Percentiles rank a stretch among this genome's conserved stretches.
Conservation (phyloP, 2,888 invertebrate genomes). For the Scaptomyza flava region DNA sequence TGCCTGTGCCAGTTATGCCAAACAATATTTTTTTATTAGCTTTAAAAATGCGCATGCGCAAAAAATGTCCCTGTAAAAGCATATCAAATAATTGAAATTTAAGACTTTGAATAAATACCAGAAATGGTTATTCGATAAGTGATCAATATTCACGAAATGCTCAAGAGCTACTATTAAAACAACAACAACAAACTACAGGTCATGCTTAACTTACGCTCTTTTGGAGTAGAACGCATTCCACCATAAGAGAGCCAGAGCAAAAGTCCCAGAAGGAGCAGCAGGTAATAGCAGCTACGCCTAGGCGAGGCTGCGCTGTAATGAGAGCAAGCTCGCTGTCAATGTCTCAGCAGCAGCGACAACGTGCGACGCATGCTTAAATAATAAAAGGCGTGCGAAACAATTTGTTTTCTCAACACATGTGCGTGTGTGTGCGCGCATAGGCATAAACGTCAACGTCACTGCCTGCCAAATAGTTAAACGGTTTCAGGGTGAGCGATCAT, state of each 20-base stretch:
- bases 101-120: neutral
- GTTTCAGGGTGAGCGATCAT: constrained; percentile 34
- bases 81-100: constrained; percentile 4
- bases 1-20: constrained; percentile 67
- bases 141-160: neutral
- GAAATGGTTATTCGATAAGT: neutral
- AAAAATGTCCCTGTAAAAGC: constrained; percentile 57
- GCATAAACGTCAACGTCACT: constrained; percentile 46
- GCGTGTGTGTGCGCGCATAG: constrained; percentile 3
- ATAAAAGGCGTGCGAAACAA: constrained; percentile 76
- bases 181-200: neutral
- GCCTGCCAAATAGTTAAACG: constrained; percentile 40
- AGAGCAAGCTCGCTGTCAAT: constrained; percentile 59
- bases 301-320: constrained; percentile 52
- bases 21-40: constrained; percentile 56
- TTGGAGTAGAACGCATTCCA: neutral
- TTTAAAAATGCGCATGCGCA: constrained; percentile 56
- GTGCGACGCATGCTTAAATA: constrained; percentile 70
- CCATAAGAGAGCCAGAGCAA: neutral
- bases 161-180: neutral
- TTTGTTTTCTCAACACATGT: constrained; percentile 21
- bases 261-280: constrained; percentile 12
- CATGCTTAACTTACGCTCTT: neutral
- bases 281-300: constrained; percentile 24
- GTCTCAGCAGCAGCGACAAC: constrained; percentile 49